Percentiles rank a stretch among this genome's conserved stretches.
phyloP scores from a whole-genome alignment of 2,113 vertebrate genomes.

The Asarcornis scutulata region DNA sequence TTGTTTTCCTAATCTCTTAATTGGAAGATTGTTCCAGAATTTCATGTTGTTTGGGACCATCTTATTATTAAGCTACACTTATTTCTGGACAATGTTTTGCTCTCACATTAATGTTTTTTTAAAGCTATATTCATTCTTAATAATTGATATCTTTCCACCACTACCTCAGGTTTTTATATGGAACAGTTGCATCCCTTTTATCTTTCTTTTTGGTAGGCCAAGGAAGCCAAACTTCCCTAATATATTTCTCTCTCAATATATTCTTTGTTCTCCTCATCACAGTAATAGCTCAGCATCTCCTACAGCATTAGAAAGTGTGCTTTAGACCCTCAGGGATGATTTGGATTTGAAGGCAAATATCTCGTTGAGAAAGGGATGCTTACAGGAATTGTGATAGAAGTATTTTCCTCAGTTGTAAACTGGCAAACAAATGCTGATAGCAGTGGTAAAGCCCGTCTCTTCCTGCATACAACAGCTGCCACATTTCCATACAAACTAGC shows the following conservation, averaged over 20 bases:
- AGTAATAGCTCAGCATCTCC: not conserved
- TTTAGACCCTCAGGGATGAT: not conserved
- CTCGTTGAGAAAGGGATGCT: not conserved
- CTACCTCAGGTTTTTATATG: not conserved
- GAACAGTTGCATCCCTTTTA: not conserved
- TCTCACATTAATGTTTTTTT: not conserved
- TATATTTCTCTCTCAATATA: not conserved
- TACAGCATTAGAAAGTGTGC: not conserved
- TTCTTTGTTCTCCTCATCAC: not conserved
- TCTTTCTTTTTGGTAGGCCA: not conserved
- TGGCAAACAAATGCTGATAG: not conserved
- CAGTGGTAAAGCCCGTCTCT: not conserved
- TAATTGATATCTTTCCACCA: not conserved
- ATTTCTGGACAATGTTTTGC: not conserved
- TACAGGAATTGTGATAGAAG: not conserved
- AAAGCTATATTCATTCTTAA: not conserved
- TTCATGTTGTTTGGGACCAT: not conserved
- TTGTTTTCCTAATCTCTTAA: not conserved
- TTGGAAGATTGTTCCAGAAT: not conserved
- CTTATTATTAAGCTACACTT: not conserved
- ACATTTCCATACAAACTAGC: not conserved
- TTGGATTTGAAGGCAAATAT: not conserved
- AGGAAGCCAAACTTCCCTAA: not conserved
- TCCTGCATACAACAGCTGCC: not conserved
- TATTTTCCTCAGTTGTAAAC: not conserved